phyloP scores from a whole-genome alignment of 1,140 invertebrate genomes.

The Eciton burchellii region DNA sequence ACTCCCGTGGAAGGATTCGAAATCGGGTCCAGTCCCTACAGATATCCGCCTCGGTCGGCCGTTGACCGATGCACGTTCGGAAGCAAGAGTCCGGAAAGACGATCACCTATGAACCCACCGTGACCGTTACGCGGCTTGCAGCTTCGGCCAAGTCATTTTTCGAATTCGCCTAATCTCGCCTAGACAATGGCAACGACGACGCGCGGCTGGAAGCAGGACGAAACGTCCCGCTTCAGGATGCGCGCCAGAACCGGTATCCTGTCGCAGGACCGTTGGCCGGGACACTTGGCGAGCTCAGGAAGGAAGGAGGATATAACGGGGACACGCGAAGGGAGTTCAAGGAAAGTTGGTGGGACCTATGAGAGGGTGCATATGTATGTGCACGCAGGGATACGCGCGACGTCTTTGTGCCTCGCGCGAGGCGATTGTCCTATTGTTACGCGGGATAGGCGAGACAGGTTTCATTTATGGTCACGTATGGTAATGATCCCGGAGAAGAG shows the following conservation, averaged over 20 bases:
- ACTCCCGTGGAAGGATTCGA: not conserved
- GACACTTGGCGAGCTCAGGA: slow-evolving; percentile 38
- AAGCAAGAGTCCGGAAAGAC: slow-evolving; percentile 41
- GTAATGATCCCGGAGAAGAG: slow-evolving; percentile 75
- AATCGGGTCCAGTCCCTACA: slow-evolving; percentile 44
- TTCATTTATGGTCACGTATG: slow-evolving; percentile 82
- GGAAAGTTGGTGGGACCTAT: slow-evolving; percentile 59
- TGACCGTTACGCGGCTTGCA: slow-evolving; percentile 75
- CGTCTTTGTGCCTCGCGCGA: slow-evolving; percentile 61
- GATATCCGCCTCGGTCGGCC: slow-evolving; percentile 50
- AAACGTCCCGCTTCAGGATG: slow-evolving; percentile 81
- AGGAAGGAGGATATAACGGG: slow-evolving; percentile 68
- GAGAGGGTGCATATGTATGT: slow-evolving; percentile 69
- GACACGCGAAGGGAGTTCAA: slow-evolving; percentile 62
- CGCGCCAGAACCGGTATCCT: slow-evolving; percentile 83
- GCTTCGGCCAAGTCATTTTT: slow-evolving; percentile 64
- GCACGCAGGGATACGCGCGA: slow-evolving; percentile 50
- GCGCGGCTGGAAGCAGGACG: slow-evolving; percentile 70
- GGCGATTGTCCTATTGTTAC: slow-evolving; percentile 72
- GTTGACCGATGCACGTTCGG: slow-evolving; percentile 51
- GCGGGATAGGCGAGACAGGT: slow-evolving; percentile 80
- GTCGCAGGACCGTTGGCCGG: slow-evolving; percentile 82
- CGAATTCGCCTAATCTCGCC: slow-evolving; percentile 73
- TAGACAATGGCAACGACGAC: slow-evolving; percentile 63
- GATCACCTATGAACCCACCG: slow-evolving; percentile 72